Conservation (phyloP, 2,113 vertebrate species). For the Sinocyclocheilus maitianheensis region DNA sequence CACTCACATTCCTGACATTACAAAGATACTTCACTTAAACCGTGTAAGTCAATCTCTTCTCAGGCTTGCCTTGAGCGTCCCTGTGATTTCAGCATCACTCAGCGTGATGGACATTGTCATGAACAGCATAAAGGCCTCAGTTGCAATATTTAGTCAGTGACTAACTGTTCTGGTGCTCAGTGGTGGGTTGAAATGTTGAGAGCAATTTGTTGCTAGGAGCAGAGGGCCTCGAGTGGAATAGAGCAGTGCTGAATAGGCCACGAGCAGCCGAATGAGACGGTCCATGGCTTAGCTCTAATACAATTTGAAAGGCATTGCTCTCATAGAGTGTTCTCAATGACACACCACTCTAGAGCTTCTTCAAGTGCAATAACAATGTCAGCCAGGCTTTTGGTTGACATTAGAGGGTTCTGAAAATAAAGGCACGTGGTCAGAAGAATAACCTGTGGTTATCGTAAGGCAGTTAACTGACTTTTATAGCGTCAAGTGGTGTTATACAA, state of each 20-base stretch:
- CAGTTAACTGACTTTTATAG: neutral
- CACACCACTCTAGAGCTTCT: slow-evolving; percentile 57
- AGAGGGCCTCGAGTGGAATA: slow-evolving; percentile 51
- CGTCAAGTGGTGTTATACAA: neutral
- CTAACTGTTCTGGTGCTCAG: slow-evolving; percentile 56
- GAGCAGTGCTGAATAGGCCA: slow-evolving; percentile 56
- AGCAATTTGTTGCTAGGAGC: slow-evolving; percentile 59
- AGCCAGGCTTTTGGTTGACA: slow-evolving; percentile 50
- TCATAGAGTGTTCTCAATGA: slow-evolving; percentile 60
- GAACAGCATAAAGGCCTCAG: slow-evolving; percentile 9
- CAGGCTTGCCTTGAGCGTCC: slow-evolving; percentile 2
- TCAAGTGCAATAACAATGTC: slow-evolving; percentile 63
- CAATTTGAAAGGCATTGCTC: slow-evolving; percentile 64
- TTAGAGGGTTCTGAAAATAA: slow-evolving; percentile 47
- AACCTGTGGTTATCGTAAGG: neutral
- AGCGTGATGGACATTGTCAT: slow-evolving; percentile 33
- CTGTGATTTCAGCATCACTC: slow-evolving; percentile 17
- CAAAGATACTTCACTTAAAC: neutral
- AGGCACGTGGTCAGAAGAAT: neutral
- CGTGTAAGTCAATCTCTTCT: neutral
- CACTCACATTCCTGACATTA: neutral
- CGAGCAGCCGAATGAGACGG: slow-evolving; percentile 58
- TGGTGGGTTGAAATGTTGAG: slow-evolving; percentile 64
- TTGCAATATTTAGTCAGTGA: slow-evolving; percentile 43
- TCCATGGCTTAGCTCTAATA: slow-evolving; percentile 59